These are phyloP conservation scores for Phoenicopterus ruber DNA, from an alignment of 2,113 vertebrate genomes.

Conservation along the genomic window DNA sequence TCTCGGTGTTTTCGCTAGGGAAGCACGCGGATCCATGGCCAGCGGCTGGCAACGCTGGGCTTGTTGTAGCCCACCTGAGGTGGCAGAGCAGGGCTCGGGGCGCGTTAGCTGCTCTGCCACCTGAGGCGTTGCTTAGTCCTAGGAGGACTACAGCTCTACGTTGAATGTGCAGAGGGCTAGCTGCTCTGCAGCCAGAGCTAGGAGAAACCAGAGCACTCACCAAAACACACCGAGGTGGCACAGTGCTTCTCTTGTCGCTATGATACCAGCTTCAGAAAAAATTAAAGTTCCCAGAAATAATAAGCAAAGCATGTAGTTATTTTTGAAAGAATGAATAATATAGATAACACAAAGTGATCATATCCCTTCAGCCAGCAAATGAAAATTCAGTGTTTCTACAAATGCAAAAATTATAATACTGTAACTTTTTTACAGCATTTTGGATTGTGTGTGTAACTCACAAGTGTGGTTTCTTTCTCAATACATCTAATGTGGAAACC, in stretches of 20 bases:
- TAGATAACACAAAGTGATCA: background rate
- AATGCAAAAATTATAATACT: background rate
- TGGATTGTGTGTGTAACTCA: background rate
- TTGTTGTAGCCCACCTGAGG: background rate
- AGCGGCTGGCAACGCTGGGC: background rate
- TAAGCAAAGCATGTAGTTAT: background rate
- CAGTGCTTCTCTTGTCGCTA: background rate
- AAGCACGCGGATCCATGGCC: fast-evolving
- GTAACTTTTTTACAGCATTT: background rate
- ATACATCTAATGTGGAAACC: background rate
- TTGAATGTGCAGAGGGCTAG: background rate
- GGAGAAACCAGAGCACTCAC: background rate
- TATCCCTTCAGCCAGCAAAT: background rate
- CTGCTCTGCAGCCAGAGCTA: background rate
- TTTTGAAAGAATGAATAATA: background rate
- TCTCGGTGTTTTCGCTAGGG: background rate
- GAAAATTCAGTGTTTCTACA: background rate
- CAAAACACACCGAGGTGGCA: background rate
- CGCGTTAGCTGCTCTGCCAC: background rate
- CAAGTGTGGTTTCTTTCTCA: background rate
- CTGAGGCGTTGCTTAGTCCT: background rate
- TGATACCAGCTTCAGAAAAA: background rate
- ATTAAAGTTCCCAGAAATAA: background rate
- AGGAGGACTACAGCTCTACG: background rate
- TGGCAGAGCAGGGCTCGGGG: background rate